Base-by-base conservation (phyloP, 2,113 vertebrate genomes). In the Hypocryptadius cinnamomeus region DNA sequence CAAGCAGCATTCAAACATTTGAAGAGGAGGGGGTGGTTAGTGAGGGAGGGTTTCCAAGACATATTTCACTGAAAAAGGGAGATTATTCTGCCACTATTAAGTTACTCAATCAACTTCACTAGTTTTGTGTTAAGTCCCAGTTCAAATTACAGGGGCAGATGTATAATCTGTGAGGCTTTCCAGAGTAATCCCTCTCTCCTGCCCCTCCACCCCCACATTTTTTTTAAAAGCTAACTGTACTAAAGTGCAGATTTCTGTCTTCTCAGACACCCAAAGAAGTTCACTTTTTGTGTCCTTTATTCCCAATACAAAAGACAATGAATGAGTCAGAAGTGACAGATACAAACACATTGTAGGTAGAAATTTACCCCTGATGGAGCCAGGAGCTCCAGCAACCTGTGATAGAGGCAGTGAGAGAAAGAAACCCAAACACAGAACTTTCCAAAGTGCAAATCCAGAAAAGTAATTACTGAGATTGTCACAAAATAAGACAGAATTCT, bases 131-230 rank as follows among this genome's bases (percentile, higher is more conserved):
- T 83, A 85, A 94, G 12, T 87, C 93, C 65, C 76, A 68, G 85
- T 64, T 78, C 48, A 44, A 91, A 94, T 96, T 94, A 92, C 81
- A 85, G 56, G 53, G 68, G 64, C 74, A 93, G 87, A 91, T 78
- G 65, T 60, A 74, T 60, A 88, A 87, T 73, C 85, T 80, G 22
- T 5, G 19, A 94, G 40, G 87, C n/a, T 91, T 90, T 87, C 37
- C 83, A 71, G 37, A 90, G 18, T 54, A 92, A 91, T 88, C 53
- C 40, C 54, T 63, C 45, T 42, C 59, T 57, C 57, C 63, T 40
- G 31, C 40, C 21, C 4, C 10, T 57, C 20, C 45, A 37, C 13
- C 18, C 53, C 16, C 2, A 0, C 2, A 19, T 5, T 48, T 50
- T 56, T 56, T 72, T 47, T 53, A 33, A 90, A 90, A 19, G 25